These are phyloP conservation scores for Drosophila truncata DNA, from an alignment of 1,140 invertebrate species.

Conservation along the genomic window DNA sequence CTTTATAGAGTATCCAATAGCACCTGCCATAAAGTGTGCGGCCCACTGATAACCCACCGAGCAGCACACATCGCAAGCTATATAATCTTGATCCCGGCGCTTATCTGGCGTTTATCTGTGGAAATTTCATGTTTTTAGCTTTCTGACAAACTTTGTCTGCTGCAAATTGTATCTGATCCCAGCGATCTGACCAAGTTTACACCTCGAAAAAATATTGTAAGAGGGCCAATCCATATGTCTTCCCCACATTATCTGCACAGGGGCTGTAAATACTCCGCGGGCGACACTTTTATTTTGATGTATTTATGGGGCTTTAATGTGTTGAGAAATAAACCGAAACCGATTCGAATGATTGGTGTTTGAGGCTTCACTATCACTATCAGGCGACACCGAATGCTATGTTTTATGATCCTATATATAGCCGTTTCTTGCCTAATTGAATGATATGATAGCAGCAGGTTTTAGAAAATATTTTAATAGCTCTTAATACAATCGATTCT, in stretches of 20 bases:
- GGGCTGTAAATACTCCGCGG: constrained; percentile 59
- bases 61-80: neutral
- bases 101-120: constrained; percentile 78
- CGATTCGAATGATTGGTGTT: constrained; percentile 48
- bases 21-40: constrained; percentile 54
- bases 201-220: constrained; percentile 9
- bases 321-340: constrained; percentile 56
- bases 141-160: constrained; percentile 56
- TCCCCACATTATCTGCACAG: constrained; percentile 65
- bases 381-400: constrained; percentile 65
- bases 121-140: neutral
- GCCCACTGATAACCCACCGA: constrained; percentile 47
- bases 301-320: constrained; percentile 73
- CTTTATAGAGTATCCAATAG: constrained; percentile 77
- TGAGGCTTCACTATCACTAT: constrained; percentile 66
- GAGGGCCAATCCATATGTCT: constrained; percentile 55
- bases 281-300: constrained; percentile 82
- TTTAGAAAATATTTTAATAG: constrained; percentile 84
- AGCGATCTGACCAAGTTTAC: constrained; percentile 46
- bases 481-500: constrained; percentile 83
- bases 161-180: constrained; percentile 54
- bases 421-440: constrained; percentile 81
- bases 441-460: constrained; percentile 80
- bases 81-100: constrained; percentile 70
- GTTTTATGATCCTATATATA: constrained; percentile 82